Evolutionary conservation across 2,888 invertebrate genomes (phyloP).

Genomic region (Epistrophe grossulariae): DNA sequence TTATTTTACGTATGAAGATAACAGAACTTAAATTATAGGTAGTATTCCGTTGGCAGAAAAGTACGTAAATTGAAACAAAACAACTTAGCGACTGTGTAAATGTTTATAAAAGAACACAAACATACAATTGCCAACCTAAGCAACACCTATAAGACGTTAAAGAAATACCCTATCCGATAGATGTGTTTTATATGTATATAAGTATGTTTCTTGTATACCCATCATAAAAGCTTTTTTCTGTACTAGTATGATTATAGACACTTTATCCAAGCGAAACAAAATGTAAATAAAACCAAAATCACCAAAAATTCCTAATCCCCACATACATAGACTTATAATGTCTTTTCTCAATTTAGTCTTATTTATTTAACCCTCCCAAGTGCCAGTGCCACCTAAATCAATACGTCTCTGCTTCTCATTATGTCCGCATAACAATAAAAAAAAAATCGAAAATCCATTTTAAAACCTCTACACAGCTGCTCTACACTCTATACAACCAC

Average conservation of each 20-base stretch:
- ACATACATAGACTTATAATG: not conserved
- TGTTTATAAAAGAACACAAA: too few relatives aligned
- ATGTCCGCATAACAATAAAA: constrained; percentile 10
- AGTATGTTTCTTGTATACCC: not conserved
- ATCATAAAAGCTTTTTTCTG: not conserved
- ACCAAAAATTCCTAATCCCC: not conserved
- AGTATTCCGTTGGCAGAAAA: too few relatives aligned
- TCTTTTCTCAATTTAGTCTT: not conserved
- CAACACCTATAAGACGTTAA: too few relatives aligned
- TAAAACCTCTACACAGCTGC: not conserved
- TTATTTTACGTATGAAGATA: too few relatives aligned
- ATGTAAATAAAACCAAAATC: constrained; percentile 1
- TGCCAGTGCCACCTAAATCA: constrained; percentile 11
- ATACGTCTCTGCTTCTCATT: constrained; percentile 24
- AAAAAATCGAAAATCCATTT: constrained; percentile 2
- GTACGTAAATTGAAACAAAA: too few relatives aligned
- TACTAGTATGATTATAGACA: not conserved
- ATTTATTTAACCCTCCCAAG: constrained; percentile 18
- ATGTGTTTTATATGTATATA: too few relatives aligned
- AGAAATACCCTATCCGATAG: too few relatives aligned
- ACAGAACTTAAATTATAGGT: too few relatives aligned
- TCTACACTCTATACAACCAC: not conserved
- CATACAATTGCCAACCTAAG: too few relatives aligned
- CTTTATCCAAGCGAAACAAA: constrained; percentile 2
- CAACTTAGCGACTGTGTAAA: too few relatives aligned